These are phyloP conservation scores for Poeciliopsis retropinna DNA, from an alignment of 2,113 vertebrate genomes.

Conservation along the genomic window DNA sequence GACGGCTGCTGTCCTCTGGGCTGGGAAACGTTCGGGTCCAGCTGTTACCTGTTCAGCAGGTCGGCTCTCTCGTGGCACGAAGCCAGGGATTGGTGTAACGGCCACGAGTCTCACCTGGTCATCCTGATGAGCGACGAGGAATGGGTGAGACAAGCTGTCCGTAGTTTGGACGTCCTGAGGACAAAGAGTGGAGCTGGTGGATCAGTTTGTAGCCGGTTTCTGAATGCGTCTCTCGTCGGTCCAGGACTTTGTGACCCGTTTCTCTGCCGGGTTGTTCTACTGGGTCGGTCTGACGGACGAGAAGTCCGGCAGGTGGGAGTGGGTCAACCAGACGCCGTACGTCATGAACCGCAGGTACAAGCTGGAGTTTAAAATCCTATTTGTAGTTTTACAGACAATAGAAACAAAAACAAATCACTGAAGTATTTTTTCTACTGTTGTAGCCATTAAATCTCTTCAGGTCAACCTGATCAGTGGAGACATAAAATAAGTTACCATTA, in stretches of 20 bases:
- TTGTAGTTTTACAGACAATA: no score
- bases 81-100: constrained; percentile 59
- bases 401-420: no score
- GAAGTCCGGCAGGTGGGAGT: constrained; percentile 61
- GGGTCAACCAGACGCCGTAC: constrained; percentile 72
- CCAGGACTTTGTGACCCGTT: constrained; percentile 37
- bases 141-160: constrained; percentile 57
- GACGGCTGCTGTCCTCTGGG: constrained; percentile 50
- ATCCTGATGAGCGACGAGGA: constrained; percentile 42
- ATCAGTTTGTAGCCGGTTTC: not conserved
- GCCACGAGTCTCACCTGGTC: constrained; percentile 56
- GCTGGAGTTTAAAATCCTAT: no score
- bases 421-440: no score
- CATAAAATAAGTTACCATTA: no score
- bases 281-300: constrained; percentile 68
- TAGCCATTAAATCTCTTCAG: no score
- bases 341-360: constrained; percentile 64
- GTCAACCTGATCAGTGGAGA: no score
- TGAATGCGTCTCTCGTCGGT: not conserved
- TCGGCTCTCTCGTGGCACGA: constrained; percentile 6
- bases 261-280: accelerated
- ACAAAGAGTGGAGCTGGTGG: not conserved
- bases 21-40: not conserved
- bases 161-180: not conserved
- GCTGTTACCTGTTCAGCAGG: constrained; percentile 51